These are phyloP conservation scores for Catharus minimus DNA, from an alignment of 2,113 vertebrate species.

Conservation along the genomic window DNA sequence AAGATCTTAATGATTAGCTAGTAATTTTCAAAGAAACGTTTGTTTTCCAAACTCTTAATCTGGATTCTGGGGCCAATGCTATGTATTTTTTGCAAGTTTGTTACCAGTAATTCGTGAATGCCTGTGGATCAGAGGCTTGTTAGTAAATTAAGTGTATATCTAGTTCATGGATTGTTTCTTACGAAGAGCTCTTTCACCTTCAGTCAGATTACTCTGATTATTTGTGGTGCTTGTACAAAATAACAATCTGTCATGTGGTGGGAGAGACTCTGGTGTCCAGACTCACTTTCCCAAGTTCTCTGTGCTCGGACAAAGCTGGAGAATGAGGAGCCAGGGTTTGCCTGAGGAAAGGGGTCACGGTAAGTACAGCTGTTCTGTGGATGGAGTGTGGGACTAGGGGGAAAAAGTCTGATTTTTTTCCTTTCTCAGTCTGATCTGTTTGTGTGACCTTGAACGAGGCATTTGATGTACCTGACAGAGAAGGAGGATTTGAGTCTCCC, in stretches of 20 bases:
- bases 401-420: not conserved
- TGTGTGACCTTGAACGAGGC: not conserved
- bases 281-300: not conserved
- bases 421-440: not conserved
- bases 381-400: rapidly evolving
- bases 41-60: conserved; percentile 34
- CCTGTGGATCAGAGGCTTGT: conserved; percentile 57
- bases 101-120: conserved; percentile 60
- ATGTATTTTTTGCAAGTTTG: conserved; percentile 34
- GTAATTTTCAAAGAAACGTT: conserved; percentile 42
- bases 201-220: conserved; percentile 48
- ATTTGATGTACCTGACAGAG: not conserved
- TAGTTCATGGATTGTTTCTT: conserved; percentile 21
- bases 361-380: not conserved
- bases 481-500: not conserved
- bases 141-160: conserved; percentile 48
- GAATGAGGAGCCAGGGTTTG: not conserved
- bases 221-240: conserved; percentile 49
- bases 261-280: not conserved
- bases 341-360: not conserved
- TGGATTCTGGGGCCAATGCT: conserved; percentile 43
- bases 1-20: conserved; percentile 35
- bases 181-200: conserved; percentile 42
- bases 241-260: not conserved
- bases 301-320: not conserved